Percentiles rank a stretch among this genome's conserved stretches.
These are phyloP conservation scores for Pammene fasciana DNA, from an alignment of 2,888 invertebrate genomes.

Conservation along the genomic window DNA sequence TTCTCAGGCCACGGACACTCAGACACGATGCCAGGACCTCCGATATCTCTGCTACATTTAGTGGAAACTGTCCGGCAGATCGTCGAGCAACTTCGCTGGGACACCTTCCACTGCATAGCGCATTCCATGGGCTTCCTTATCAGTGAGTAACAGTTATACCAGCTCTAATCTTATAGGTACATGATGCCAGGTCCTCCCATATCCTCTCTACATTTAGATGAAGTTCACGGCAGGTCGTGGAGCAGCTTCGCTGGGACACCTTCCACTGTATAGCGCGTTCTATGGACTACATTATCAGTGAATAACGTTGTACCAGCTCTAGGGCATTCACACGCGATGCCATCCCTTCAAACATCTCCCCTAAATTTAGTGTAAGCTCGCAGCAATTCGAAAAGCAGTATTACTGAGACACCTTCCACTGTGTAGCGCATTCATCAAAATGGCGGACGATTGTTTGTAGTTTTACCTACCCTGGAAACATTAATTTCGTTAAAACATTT, in stretches of 20 bases:
- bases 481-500: no score
- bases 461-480: no score
- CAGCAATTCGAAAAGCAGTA: no score
- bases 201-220: slow-evolving; percentile 50
- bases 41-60: slow-evolving; percentile 47
- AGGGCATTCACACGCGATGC: no score
- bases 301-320: background rate
- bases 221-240: slow-evolving; percentile 44
- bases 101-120: slow-evolving; percentile 44
- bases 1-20: slow-evolving; percentile 23
- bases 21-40: slow-evolving; percentile 8
- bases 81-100: slow-evolving; percentile 43
- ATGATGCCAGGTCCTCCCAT: slow-evolving; percentile 1
- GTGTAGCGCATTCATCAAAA: no score
- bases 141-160: slow-evolving; percentile 38
- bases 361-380: no score
- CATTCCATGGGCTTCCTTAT: slow-evolving; percentile 48
- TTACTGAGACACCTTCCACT: no score
- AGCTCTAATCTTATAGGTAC: no score
- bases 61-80: slow-evolving; percentile 47
- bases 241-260: slow-evolving; percentile 43
- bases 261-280: slow-evolving; percentile 48
- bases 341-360: no score
- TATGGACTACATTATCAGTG: slow-evolving; percentile 46
- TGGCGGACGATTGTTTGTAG: no score